These are phyloP conservation scores for Disparrhopalites patrizii DNA, from an alignment of 2,888 invertebrate genomes.

Conservation along the genomic window DNA sequence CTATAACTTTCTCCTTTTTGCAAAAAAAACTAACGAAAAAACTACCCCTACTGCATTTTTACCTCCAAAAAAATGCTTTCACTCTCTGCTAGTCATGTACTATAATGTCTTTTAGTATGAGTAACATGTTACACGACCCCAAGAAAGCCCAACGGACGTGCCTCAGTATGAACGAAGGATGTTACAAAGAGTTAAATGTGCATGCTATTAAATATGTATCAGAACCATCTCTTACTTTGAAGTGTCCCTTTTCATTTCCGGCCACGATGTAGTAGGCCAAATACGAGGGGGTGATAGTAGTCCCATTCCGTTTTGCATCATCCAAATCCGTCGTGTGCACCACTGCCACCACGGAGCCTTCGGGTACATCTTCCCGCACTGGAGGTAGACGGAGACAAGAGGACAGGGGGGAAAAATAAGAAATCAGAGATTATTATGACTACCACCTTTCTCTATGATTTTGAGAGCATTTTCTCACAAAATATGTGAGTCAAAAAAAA, in stretches of 20 bases:
- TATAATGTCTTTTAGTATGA: too few species aligned
- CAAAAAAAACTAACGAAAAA: too few species aligned
- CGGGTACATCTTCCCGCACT: conserved; percentile 76
- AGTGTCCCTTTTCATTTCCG: conserved; percentile 47
- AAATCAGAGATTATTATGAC: not conserved
- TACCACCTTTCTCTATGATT: not conserved
- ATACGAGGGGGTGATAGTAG: conserved; percentile 41
- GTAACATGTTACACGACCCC: too few species aligned
- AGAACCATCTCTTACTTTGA: conserved; percentile 47
- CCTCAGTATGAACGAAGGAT: not conserved
- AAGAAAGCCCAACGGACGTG: too few species aligned
- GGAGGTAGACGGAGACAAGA: not conserved
- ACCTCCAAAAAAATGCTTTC: too few species aligned
- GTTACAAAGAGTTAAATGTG: conserved; percentile 6
- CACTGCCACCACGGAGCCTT: conserved; percentile 79
- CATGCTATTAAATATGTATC: too few species aligned
- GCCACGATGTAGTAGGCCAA: conserved; percentile 46
- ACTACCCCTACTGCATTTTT: too few species aligned
- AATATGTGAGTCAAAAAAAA: too few species aligned
- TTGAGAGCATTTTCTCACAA: not conserved
- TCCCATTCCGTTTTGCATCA: conserved; percentile 43
- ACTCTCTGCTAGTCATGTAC: too few species aligned
- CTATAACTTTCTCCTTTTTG: too few species aligned
- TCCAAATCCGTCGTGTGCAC: conserved; percentile 82
- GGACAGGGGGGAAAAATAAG: too few species aligned